phyloP scores from a whole-genome alignment of 2,888 invertebrate species.

The Dolomedes plantarius region DNA sequence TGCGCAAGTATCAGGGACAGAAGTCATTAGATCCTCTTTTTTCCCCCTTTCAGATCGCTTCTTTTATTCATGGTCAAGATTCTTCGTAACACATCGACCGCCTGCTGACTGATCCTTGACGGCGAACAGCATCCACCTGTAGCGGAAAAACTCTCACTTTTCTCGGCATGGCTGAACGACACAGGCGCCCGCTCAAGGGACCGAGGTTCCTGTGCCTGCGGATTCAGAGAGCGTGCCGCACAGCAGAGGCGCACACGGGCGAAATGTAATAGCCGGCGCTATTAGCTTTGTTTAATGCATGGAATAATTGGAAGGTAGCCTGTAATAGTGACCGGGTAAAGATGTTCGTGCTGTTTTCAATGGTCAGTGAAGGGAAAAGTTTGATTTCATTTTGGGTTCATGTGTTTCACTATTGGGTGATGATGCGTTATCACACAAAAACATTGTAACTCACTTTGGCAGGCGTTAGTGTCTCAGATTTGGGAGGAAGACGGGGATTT shows the following conservation, averaged over 20 bases:
- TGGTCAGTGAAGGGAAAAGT: not conserved
- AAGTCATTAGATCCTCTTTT: no score
- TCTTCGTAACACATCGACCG: not conserved
- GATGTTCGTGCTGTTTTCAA: not conserved
- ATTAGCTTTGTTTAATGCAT: constrained; percentile 20
- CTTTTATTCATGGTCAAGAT: constrained; percentile 13
- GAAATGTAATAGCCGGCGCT: constrained; percentile 24
- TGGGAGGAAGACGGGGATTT: no score
- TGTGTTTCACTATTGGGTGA: not conserved
- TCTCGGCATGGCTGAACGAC: constrained; percentile 40
- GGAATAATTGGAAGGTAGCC: constrained; percentile 15
- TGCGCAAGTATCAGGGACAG: no score
- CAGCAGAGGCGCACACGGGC: not conserved
- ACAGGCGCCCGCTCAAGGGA: constrained; percentile 4
- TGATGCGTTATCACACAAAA: not conserved
- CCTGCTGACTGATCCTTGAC: not conserved
- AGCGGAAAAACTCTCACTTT: constrained; percentile 62
- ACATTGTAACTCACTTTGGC: no score
- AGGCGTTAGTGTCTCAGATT: no score
- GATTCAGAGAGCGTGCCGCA: not conserved
- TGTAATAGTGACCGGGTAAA: not conserved
- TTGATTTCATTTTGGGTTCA: not conserved
- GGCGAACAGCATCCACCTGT: constrained; percentile 48
- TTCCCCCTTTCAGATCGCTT: not conserved
- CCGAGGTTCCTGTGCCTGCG: not conserved